Base-by-base conservation (phyloP, 2,888 invertebrate species). In the Drosophila mimica region DNA sequence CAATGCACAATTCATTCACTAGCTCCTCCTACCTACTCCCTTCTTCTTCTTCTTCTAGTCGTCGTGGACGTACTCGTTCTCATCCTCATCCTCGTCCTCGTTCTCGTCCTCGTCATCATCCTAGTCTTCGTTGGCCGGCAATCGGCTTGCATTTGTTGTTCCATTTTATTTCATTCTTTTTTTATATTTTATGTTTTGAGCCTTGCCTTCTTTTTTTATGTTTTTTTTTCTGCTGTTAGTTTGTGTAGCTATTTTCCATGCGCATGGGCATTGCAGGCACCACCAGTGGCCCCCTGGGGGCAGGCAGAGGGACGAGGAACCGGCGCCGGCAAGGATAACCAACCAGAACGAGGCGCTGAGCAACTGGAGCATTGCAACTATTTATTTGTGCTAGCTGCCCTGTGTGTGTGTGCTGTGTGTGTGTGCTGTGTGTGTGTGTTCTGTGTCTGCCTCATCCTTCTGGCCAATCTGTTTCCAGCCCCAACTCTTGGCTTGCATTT, bases 181-280 rank as follows among this genome's bases (percentile, higher is more conserved):
- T 51, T 51, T 17, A 13, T 52, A n/a, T 65, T 65, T 60, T 67
- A 58, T 72, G 63, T 70, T 64, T 74, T 64, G 57, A 67, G 76
- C 79, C 74, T 74, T 72, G 52, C 48, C 54, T 64, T 57, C 33
- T 49, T 62, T 53, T 59, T 17, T 58, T 54, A 57, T 25, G 46
- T 74, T 59, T 58, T 36, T 40, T 49, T 52, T 68, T 73, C 65
- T 70, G 64, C 64, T 86, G 81, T 82, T 76, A 82, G 82, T 86
- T 85, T 83, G 84, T 87, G 86, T 77, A 82, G 85, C 86, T 88
- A 86, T 88, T 88, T 88, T 89, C 86, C 88, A 86, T 88, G 88
- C 88, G 88, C 88, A 88, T 88, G 89, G 86, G 88, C 88, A 88
- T 74, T 80, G 77, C 74, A 83, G 81, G 86, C 88, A 85, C 85